Percentiles rank a stretch among this genome's conserved stretches.
Conservation (phyloP, 2,797 vertebrate genomes). For the Myotis vivesi region DNA sequence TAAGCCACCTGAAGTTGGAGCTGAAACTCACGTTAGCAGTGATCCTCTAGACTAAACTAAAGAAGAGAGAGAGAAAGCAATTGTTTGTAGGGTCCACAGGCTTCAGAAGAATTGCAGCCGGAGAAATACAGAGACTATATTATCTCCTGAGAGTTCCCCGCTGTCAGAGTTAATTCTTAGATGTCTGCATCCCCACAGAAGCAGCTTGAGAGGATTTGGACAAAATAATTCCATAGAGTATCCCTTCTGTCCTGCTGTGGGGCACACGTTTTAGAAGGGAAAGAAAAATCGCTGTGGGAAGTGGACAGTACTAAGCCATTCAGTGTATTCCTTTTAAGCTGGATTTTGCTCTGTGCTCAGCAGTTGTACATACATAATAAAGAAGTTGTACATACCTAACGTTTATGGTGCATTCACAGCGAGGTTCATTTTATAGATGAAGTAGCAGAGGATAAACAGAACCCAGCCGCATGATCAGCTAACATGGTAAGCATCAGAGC, state of each 20-base stretch:
- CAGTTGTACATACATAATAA: background rate
- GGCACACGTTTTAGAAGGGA: background rate
- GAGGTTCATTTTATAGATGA: background rate
- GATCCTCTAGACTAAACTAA: background rate
- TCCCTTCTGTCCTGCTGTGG: background rate
- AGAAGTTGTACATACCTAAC: background rate
- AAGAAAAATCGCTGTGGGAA: background rate
- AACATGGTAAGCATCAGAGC: background rate
- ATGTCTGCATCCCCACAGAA: background rate
- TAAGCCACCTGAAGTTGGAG: background rate
- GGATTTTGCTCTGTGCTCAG: background rate
- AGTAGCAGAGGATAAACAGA: background rate
- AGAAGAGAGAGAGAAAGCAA: background rate
- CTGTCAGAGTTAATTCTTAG: background rate
- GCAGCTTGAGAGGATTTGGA: constrained; percentile 44
- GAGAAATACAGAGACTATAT: background rate
- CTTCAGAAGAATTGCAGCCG: background rate
- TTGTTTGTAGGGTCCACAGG: background rate
- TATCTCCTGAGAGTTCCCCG: background rate
- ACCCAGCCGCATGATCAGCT: background rate
- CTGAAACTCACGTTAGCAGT: background rate
- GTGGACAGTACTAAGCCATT: background rate
- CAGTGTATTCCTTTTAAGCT: background rate
- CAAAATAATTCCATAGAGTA: background rate
- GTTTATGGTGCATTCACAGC: background rate